phyloP scores from a whole-genome alignment of 2,797 vertebrate genomes.

The Dipus sagitta region DNA sequence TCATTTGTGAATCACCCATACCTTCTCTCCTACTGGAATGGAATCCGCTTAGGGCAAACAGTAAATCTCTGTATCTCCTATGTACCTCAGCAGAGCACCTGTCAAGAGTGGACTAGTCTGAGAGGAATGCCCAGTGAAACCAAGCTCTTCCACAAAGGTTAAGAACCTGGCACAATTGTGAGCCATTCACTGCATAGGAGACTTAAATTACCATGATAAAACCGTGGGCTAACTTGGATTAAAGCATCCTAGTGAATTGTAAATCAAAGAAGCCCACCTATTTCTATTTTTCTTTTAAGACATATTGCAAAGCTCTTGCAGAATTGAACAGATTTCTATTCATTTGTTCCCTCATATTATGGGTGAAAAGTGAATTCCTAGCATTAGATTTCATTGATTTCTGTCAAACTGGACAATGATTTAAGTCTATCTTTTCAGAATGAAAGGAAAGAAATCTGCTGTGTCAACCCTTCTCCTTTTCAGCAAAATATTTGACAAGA shows the following conservation, averaged over 20 bases:
- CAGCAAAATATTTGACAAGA: constrained; percentile 5
- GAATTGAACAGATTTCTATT: constrained; percentile 70
- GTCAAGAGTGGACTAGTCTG: not conserved
- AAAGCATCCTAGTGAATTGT: constrained; percentile 51
- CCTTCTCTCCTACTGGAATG: not conserved
- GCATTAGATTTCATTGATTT: constrained; percentile 68
- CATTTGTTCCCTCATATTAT: constrained; percentile 66
- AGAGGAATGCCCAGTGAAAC: not conserved
- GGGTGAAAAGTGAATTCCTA: constrained; percentile 70
- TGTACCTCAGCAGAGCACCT: not conserved
- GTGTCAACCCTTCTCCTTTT: constrained; percentile 13
- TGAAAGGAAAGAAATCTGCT: constrained; percentile 24
- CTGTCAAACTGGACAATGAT: constrained; percentile 64
- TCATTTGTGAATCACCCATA: not conserved
- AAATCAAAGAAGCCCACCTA: constrained; percentile 49
- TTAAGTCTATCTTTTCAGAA: constrained; percentile 46
- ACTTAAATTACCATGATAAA: constrained; percentile 44
- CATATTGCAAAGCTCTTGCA: constrained; percentile 54
- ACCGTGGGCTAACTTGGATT: not conserved
- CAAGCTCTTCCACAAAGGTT: not conserved
- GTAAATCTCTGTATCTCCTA: not conserved
- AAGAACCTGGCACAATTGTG: not conserved
- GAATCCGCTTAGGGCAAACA: not conserved
- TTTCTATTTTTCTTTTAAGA: constrained; percentile 66
- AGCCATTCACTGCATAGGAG: not conserved